Conservation (phyloP, 2,797 vertebrate genomes). For the Pseudomugil tenellus region DNA sequence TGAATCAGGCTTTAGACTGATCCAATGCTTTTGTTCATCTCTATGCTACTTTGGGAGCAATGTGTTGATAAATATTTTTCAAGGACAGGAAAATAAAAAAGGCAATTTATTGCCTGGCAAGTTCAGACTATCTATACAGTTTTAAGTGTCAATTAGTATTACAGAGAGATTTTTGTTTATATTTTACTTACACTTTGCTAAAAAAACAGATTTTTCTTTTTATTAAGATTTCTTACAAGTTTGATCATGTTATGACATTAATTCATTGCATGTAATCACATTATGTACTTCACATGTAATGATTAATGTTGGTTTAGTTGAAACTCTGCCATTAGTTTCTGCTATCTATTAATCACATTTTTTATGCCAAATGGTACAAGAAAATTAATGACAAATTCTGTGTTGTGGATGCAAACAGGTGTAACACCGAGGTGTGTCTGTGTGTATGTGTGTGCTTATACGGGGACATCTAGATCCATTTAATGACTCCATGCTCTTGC, state of each 20-base stretch:
- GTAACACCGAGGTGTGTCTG: conserved; percentile 16
- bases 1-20: conserved; percentile 37
- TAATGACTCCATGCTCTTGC: conserved; percentile 73
- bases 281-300: background rate
- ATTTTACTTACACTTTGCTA: background rate
- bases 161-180: background rate
- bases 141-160: background rate
- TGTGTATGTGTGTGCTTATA: conserved; percentile 28
- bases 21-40: too few relatives aligned
- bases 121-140: background rate
- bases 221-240: background rate
- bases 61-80: too few relatives aligned
- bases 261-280: background rate
- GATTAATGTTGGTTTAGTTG: background rate
- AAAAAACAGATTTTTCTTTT: background rate
- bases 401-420: conserved; percentile 1
- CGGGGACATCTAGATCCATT: conserved; percentile 54
- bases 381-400: conserved; percentile 11
- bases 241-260: background rate
- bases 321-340: background rate
- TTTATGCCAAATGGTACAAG: background rate
- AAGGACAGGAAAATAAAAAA: background rate
- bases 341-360: background rate
- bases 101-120: background rate
- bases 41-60: too few relatives aligned